Conservation (phyloP, 2,797 vertebrate species). For the Acanthurus leucopareius region DNA sequence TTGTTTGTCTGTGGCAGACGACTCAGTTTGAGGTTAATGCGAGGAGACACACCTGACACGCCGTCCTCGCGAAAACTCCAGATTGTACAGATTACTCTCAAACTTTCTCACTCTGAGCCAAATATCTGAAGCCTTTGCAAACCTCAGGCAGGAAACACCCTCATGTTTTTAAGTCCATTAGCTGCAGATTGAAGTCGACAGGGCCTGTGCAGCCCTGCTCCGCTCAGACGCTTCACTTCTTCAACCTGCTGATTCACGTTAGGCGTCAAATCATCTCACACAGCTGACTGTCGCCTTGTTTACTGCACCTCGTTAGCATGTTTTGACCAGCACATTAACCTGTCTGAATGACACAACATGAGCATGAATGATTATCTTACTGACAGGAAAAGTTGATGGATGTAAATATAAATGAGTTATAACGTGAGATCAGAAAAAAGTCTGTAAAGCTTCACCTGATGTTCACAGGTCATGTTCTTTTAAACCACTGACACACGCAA, state of each 20-base stretch:
- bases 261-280: not conserved
- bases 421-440: no score
- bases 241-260: constrained; percentile 17
- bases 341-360: not conserved
- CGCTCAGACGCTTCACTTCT: constrained; percentile 7
- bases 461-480: no score
- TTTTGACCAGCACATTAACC: not conserved
- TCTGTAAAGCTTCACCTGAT: no score
- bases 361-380: not conserved
- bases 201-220: not conserved
- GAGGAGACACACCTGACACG: constrained; percentile 42
- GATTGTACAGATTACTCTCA: constrained; percentile 51
- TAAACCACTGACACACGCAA: no score
- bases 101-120: constrained; percentile 23
- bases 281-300: not conserved
- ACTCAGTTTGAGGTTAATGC: constrained; percentile 29
- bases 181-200: constrained; percentile 19
- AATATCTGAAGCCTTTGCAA: constrained; percentile 36
- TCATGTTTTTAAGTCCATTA: constrained; percentile 17
- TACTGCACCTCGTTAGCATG: not conserved
- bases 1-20: constrained; percentile 43
- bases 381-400: not conserved
- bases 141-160: constrained; percentile 21
- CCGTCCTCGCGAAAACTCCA: constrained; percentile 29
- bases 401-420: no score